Base-by-base conservation (phyloP, 2,888 invertebrate genomes). In the Escarpia spicata region DNA sequence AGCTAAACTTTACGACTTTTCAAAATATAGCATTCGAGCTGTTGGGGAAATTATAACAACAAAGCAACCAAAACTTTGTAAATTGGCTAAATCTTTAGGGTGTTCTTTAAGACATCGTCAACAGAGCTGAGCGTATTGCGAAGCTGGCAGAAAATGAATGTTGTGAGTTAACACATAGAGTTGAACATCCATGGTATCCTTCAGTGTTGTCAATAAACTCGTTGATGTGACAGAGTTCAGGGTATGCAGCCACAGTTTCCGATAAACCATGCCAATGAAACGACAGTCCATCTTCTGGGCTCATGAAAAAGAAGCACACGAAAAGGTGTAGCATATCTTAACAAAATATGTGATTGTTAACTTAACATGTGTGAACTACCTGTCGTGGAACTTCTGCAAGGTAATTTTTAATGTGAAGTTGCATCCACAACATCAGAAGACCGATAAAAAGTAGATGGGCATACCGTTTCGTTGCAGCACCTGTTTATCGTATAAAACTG, bases 391-490 rank as follows among this genome's bases (percentile, higher is more conserved):
- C 12, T 15, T 12, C 19, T 60, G 26, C 75, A 6, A 26, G n/a
- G 75, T 4, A 75, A 52, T 52, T 75, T 15, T 75, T 75, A 75
- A 75, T 75, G n/a, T 75, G 19, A n/a, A 75, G 75, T 75, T 75
- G 19, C n/a, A 26, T 19, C 75, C 75, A 3, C 75, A 75, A 6
- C 75, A 75, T n/a, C 26, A 75, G 26, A 75, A 6, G 75, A 75
- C 19, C 15, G 8, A 75, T n/a, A 75, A 19, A 19, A 26, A 19
- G 75, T 75, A 26, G 75, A n/a, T 75, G 75, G 75, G n/a, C 75
- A 75, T 75, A 75, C 75, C n/a, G 75, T 75, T 75, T 75, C 75
- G 75, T 75, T 75, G 75, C 75, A 19, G 75, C 75, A 75, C 75
- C 26, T 75, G 75, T 75, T 75, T 75, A 75, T 75, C 75, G 19